phyloP scores from a whole-genome alignment of 2,888 invertebrate genomes.

The Stenotaenia linearis region DNA sequence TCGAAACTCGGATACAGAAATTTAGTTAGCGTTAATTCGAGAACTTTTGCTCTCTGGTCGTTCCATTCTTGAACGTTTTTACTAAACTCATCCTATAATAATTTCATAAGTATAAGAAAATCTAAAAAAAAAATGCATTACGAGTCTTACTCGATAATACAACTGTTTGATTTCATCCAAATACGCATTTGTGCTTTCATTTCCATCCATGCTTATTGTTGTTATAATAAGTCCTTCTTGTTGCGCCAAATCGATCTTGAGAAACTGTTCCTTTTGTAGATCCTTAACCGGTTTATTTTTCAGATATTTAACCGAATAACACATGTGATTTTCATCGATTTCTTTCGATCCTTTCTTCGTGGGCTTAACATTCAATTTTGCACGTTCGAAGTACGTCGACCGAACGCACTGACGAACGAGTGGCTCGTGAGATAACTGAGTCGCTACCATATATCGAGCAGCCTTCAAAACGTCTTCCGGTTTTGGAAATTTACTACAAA shows the following conservation, averaged over 20 bases:
- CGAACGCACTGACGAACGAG: constrained; percentile 75
- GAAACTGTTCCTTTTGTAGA: constrained; percentile 80
- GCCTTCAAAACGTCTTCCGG: constrained; percentile 81
- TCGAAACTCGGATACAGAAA: constrained; percentile 84
- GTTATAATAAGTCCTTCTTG: constrained; percentile 46
- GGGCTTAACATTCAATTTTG: constrained; percentile 71
- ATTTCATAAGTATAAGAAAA: too few species aligned
- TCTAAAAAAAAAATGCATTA: too few species aligned
- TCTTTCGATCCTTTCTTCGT: constrained; percentile 76
- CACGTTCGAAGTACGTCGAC: constrained; percentile 80
- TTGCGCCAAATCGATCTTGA: constrained; percentile 65
- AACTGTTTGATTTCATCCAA: constrained; percentile 83
- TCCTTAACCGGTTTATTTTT: constrained; percentile 88
- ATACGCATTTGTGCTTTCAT: constrained; percentile 51
- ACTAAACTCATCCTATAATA: constrained; percentile 77
- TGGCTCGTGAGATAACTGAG: constrained; percentile 88
- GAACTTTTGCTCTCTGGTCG: constrained; percentile 74
- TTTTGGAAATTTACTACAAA: constrained; percentile 58
- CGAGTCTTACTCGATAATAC: constrained; percentile 62
- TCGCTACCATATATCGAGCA: constrained; percentile 88
- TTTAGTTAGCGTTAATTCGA: constrained; percentile 77
- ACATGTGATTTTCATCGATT: constrained; percentile 90
- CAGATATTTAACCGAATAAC: constrained; percentile 80
- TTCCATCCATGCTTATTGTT: constrained; percentile 38
- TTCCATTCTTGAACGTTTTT: constrained; percentile 95